Conservation (phyloP, 2,888 invertebrate genomes). For the Erebia aethiops region DNA sequence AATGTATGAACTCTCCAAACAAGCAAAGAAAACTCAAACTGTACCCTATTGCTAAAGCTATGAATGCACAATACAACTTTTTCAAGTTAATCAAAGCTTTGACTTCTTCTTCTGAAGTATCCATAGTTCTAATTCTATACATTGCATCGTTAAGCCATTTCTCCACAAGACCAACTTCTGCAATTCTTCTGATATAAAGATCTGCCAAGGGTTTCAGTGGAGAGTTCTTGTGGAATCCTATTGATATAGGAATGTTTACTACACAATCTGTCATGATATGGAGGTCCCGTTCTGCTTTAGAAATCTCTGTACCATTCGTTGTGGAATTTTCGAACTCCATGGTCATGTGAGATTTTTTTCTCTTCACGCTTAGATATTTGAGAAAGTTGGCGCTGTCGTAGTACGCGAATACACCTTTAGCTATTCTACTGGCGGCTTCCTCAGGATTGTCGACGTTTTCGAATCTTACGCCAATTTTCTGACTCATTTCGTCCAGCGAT, state of each 20-base stretch:
- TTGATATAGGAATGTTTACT: slow-evolving; percentile 90
- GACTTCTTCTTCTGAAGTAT: slow-evolving; percentile 82
- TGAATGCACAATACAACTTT: slow-evolving; percentile 90
- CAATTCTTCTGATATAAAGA: slow-evolving; percentile 84
- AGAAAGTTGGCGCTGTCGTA: slow-evolving; percentile 90
- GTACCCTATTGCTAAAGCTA: slow-evolving; percentile 88
- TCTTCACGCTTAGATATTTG: slow-evolving; percentile 84
- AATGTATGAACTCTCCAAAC: slow-evolving; percentile 85
- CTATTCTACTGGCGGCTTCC: slow-evolving; percentile 86
- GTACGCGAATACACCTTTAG: slow-evolving; percentile 88
- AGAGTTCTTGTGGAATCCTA: slow-evolving; percentile 92
- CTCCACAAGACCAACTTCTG: slow-evolving; percentile 89
- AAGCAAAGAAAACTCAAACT: slow-evolving; percentile 82
- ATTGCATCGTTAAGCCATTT: slow-evolving; percentile 92
- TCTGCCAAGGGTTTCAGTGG: slow-evolving; percentile 88
- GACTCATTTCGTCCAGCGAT: slow-evolving; percentile 86
- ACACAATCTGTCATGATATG: slow-evolving; percentile 93
- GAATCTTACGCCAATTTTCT: slow-evolving; percentile 86
- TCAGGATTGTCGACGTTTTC: slow-evolving; percentile 84
- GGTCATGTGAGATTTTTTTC: slow-evolving; percentile 64
- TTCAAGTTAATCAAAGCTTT: slow-evolving; percentile 90
- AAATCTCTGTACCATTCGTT: slow-evolving; percentile 47
- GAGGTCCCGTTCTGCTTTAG: slow-evolving; percentile 76
- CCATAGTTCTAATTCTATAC: slow-evolving; percentile 80
- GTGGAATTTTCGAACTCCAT: slow-evolving; percentile 54